Percentiles rank a stretch among this genome's conserved stretches.
Conservation (phyloP, 1,140 invertebrate genomes). For the Riptortus pedestris region DNA sequence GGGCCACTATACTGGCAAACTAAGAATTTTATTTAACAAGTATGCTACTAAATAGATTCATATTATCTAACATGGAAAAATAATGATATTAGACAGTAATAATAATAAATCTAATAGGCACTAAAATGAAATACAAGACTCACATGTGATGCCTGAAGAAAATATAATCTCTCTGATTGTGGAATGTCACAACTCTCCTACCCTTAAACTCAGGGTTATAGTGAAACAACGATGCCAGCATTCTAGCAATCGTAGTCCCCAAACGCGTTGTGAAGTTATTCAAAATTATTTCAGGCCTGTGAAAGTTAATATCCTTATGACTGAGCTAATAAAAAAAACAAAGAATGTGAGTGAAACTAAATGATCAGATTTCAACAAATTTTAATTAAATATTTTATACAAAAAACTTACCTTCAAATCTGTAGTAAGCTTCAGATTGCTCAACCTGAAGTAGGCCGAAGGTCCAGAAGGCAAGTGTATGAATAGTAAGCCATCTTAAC, state of each 20-base stretch:
- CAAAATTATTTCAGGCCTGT: constrained; percentile 88
- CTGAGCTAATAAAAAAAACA: constrained; percentile 39
- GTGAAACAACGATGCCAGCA: constrained; percentile 94
- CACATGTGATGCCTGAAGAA: constrained; percentile 97
- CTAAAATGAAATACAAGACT: constrained; percentile 19
- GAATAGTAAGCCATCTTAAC: constrained; percentile 73
- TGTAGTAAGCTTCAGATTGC: constrained; percentile 69
- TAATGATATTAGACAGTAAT: too few species aligned
- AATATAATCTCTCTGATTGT: constrained; percentile 98
- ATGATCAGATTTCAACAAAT: too few species aligned
- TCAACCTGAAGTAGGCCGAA: constrained; percentile 58
- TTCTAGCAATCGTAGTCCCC: constrained; percentile 77
- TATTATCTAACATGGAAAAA: too few species aligned
- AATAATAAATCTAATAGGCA: too few species aligned
- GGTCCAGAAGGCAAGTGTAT: constrained; percentile 92
- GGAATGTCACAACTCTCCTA: constrained; percentile 87
- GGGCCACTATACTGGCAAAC: too few species aligned
- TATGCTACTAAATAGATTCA: too few species aligned
- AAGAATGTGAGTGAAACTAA: background rate
- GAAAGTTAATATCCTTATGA: constrained; percentile 66
- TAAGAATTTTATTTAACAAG: too few species aligned
- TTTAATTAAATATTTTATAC: too few species aligned
- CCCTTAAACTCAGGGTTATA: constrained; percentile 91
- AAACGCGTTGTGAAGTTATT: constrained; percentile 94
- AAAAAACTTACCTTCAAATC: constrained; percentile 47